Evolutionary conservation across 2,113 vertebrate species (phyloP).

Genomic region (Mustela lutreola): DNA sequence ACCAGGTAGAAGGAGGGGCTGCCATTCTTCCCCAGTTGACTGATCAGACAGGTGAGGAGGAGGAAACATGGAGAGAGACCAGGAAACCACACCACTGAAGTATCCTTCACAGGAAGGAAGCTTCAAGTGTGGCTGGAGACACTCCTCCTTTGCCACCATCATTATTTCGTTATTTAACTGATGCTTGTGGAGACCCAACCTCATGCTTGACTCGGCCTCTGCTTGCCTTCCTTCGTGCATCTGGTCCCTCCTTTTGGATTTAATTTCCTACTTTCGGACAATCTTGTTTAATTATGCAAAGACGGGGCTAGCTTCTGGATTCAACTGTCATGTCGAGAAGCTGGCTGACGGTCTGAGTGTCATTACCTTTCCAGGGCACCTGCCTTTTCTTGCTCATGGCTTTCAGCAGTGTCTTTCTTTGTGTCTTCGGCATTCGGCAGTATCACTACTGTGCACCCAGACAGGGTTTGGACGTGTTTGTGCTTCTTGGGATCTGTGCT

Average conservation of each 20-base stretch:
- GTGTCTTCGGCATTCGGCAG: not conserved
- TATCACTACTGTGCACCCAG: not conserved
- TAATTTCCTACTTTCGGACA: not conserved
- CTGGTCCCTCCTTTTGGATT: not conserved
- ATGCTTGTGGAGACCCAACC: not conserved
- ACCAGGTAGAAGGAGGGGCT: not conserved
- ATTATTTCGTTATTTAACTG: not conserved
- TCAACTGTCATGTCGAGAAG: not conserved
- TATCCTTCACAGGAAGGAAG: not conserved
- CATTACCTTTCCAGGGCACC: not conserved
- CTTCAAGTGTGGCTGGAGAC: no score
- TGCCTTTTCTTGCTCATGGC: not conserved
- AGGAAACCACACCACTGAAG: no score
- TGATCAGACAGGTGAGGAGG: not conserved
- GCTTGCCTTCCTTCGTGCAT: not conserved
- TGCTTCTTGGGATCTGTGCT: not conserved
- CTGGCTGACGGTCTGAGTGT: not conserved
- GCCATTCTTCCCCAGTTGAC: not conserved
- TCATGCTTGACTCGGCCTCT: not conserved
- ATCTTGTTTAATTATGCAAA: not conserved
- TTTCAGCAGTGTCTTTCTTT: no score
- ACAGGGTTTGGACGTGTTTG: not conserved
- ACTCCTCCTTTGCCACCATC: accelerated
- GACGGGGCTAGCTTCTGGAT: not conserved
- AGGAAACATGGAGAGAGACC: not conserved